Evolutionary conservation across 1,140 invertebrate genomes (phyloP).

Genomic region (Vanessa tameamea): DNA sequence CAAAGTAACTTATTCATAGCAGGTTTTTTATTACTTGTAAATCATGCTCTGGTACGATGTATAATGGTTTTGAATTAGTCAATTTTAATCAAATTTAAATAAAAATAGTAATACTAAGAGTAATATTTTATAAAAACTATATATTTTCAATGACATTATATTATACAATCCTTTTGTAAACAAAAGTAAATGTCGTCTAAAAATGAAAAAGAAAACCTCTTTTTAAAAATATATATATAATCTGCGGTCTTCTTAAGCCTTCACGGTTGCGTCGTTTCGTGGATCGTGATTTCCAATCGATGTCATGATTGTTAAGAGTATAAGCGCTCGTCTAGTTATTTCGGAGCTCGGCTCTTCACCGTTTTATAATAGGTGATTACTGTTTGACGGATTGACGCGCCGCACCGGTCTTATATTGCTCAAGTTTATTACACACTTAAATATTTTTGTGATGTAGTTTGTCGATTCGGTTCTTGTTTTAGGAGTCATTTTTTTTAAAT

Average conservation of each 20-base stretch:
- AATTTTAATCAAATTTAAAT: too few relatives aligned
- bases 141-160: too few relatives aligned
- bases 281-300: conserved; percentile 13
- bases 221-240: background rate
- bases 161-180: too few relatives aligned
- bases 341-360: conserved; percentile 20
- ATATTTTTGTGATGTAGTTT: conserved; percentile 29
- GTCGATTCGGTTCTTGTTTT: conserved; percentile 15
- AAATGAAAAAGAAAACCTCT: too few relatives aligned
- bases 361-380: conserved; percentile 44
- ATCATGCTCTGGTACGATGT: too few relatives aligned
- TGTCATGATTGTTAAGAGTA: conserved; percentile 31
- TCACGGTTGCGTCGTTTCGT: background rate
- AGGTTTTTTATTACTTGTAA: too few relatives aligned
- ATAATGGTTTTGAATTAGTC: too few relatives aligned
- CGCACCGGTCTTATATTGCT: conserved; percentile 29
- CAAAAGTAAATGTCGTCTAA: too few relatives aligned
- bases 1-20: too few relatives aligned
- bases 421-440: conserved; percentile 29
- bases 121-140: too few relatives aligned
- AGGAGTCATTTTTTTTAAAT: background rate
- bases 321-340: conserved; percentile 29
- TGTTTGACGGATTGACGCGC: conserved; percentile 41
- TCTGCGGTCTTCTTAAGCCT: conserved; percentile 4
- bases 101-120: too few relatives aligned